Evolutionary conservation across 2,113 vertebrate genomes (phyloP).

Genomic region (Brachionichthys hirsutus): DNA sequence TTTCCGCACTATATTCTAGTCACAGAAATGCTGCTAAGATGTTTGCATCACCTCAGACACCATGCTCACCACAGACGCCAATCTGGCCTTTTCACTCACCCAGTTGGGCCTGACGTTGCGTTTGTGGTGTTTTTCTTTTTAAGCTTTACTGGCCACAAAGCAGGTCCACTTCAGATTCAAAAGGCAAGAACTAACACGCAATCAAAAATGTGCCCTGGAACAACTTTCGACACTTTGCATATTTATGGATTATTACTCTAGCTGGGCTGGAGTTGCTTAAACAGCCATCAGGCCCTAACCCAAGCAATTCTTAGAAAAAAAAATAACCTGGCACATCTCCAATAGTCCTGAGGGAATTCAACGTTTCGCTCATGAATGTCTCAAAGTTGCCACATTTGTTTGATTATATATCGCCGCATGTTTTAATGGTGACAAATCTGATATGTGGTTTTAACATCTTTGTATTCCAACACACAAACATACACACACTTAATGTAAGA

Average conservation of each 20-base stretch:
- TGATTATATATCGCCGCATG: conserved; percentile 44
- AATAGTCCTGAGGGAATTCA: conserved; percentile 40
- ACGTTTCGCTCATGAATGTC: conserved; percentile 52
- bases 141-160: conserved; percentile 34
- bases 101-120: conserved; percentile 20
- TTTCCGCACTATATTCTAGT: no score
- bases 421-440: conserved; percentile 50
- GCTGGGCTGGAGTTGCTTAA: conserved; percentile 43
- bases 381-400: conserved; percentile 44
- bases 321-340: conserved; percentile 12
- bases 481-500: conserved; percentile 24
- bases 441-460: conserved; percentile 53
- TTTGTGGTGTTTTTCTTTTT: conserved; percentile 16
- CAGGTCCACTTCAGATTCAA: conserved; percentile 23
- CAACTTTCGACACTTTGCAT: conserved; percentile 40
- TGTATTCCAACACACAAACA: conserved; percentile 30
- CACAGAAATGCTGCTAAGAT: neutral
- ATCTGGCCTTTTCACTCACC: conserved; percentile 3
- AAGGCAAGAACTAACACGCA: conserved; percentile 48
- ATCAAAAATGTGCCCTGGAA: conserved; percentile 46
- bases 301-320: conserved; percentile 31
- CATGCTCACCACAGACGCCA: conserved; percentile 8
- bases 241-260: conserved; percentile 45
- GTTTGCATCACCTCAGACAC: neutral
- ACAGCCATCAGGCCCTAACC: conserved; percentile 30